These are phyloP conservation scores for Lepisosteus osseus DNA, from an alignment of 2,113 vertebrate genomes.

Conservation along the genomic window DNA sequence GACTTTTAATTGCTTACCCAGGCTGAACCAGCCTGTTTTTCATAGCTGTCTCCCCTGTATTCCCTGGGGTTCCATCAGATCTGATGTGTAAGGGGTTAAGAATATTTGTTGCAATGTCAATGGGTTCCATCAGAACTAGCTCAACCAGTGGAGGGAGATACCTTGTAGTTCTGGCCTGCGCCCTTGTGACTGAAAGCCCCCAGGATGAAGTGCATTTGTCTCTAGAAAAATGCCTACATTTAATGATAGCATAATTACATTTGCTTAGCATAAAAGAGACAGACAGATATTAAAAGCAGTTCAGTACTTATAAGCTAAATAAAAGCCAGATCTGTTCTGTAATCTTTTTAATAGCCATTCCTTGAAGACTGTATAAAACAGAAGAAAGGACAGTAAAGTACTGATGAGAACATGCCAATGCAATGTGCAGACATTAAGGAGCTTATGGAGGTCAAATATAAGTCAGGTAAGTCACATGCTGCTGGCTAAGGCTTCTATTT, in stretches of 20 bases:
- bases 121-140: no score
- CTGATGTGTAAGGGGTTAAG: no score
- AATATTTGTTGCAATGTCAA: no score
- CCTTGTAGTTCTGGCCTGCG: no score
- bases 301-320: neutral
- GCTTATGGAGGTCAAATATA: constrained; percentile 40
- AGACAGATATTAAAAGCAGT: neutral
- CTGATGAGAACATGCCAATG: constrained; percentile 28
- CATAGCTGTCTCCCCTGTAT: no score
- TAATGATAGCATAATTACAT: neutral
- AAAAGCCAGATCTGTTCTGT: neutral
- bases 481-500: constrained; percentile 61
- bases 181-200: no score
- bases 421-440: constrained; percentile 43
- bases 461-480: constrained; percentile 42
- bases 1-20: no score
- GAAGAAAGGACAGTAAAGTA: constrained; percentile 4
- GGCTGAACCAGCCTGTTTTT: no score
- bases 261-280: neutral
- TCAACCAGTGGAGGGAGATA: no score
- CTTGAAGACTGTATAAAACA: constrained; percentile 18
- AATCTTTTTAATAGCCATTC: constrained; percentile 12
- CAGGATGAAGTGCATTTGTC: no score
- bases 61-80: no score
- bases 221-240: no score